phyloP scores from a whole-genome alignment of 2,797 vertebrate species.

The Hippopotamyrus pictus region DNA sequence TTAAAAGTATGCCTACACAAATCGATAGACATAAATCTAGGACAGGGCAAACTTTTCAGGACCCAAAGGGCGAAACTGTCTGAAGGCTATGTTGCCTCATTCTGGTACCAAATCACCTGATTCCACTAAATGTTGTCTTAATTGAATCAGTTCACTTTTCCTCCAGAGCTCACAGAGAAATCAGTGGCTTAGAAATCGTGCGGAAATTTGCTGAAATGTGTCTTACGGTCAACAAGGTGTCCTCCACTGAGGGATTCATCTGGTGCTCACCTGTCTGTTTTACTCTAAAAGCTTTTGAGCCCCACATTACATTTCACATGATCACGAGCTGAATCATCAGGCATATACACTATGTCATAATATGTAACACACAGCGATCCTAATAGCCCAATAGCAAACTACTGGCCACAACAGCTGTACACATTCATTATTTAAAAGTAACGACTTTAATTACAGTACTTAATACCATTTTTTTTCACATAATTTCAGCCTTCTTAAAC shows the following conservation, averaged over 20 bases:
- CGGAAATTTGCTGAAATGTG: neutral
- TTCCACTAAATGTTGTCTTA: constrained; percentile 5
- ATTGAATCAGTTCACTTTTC: constrained; percentile 5
- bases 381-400: neutral
- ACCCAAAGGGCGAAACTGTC: neutral
- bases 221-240: neutral
- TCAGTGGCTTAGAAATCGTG: neutral
- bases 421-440: neutral
- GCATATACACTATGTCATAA: neutral
- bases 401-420: neutral
- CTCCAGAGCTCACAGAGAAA: neutral
- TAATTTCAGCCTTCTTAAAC: neutral
- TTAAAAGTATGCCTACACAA: neutral
- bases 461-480: neutral
- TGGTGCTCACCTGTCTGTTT: neutral
- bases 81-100: neutral
- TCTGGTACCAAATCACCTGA: neutral
- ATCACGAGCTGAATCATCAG: neutral
- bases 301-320: neutral
- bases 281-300: neutral
- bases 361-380: neutral
- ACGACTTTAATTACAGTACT: neutral
- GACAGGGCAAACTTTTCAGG: neutral
- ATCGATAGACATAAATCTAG: neutral
- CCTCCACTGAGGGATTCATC: neutral